Evolutionary conservation across 2,888 invertebrate species (phyloP).

Genomic region (Euphydryas editha): DNA sequence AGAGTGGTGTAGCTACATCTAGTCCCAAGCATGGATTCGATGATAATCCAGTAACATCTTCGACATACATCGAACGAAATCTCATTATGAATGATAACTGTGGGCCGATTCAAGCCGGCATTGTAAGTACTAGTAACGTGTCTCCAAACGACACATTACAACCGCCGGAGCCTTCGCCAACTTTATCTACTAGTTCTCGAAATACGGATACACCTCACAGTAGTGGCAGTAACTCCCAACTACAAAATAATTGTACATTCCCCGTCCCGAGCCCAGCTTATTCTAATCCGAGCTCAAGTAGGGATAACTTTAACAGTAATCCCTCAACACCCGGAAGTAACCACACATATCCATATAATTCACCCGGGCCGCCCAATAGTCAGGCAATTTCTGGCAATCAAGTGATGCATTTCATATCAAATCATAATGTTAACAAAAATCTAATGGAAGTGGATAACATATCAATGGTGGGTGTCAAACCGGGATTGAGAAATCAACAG

Average conservation of each 20-base stretch:
- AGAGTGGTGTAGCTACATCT: constrained; percentile 67
- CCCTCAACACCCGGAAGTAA: constrained; percentile 67
- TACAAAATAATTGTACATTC: constrained; percentile 66
- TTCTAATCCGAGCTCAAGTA: constrained; percentile 71
- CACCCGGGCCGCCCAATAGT: constrained; percentile 67
- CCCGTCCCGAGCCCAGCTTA: constrained; percentile 80
- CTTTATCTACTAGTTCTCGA: constrained; percentile 81
- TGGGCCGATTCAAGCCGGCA: constrained; percentile 92
- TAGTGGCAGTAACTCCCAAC: constrained; percentile 62
- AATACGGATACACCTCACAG: constrained; percentile 78
- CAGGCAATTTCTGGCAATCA: constrained; percentile 70
- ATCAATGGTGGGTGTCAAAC: constrained; percentile 78
- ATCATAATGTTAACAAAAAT: constrained; percentile 79
- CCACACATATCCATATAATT: constrained; percentile 66
- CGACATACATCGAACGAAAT: constrained; percentile 85
- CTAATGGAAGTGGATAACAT: constrained; percentile 81
- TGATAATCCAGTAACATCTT: constrained; percentile 87
- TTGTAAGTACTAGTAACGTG: constrained; percentile 92
- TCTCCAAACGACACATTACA: constrained; percentile 85
- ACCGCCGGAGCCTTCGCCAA: constrained; percentile 85
- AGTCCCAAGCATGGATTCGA: constrained; percentile 82
- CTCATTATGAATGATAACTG: constrained; percentile 84
- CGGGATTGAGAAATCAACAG: constrained; percentile 58
- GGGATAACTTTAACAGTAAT: constrained; percentile 67
- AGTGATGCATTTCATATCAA: constrained; percentile 81